These are phyloP conservation scores for Ariolimax columbianus DNA, from an alignment of 2,888 invertebrate genomes.

Conservation along the genomic window DNA sequence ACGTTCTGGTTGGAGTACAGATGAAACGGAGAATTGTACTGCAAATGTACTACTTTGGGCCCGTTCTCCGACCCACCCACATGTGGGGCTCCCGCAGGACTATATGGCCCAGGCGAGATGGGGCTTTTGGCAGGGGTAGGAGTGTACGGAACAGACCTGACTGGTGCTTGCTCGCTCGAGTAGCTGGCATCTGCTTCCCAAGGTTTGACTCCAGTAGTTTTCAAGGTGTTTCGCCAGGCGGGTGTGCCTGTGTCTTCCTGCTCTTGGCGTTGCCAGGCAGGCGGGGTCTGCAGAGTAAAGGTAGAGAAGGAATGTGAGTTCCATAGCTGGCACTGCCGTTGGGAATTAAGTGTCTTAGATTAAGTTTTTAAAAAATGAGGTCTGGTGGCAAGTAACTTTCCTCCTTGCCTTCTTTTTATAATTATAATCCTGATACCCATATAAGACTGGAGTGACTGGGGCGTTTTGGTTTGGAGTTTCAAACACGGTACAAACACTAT, in stretches of 20 bases:
- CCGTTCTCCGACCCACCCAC: slow-evolving; percentile 49
- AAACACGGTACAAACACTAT: no score
- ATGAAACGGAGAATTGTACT: slow-evolving; percentile 78
- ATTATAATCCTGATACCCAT: no score
- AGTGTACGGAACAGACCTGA: slow-evolving; percentile 55
- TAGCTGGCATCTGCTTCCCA: slow-evolving; percentile 57
- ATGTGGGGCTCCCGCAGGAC: slow-evolving; percentile 50
- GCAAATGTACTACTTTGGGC: slow-evolving; percentile 74
- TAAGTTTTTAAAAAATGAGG: no score
- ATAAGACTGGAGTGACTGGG: no score
- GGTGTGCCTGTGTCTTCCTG: slow-evolving; percentile 53
- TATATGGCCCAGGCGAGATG: slow-evolving; percentile 56
- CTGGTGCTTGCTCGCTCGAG: slow-evolving; percentile 44
- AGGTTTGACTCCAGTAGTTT: slow-evolving; percentile 60
- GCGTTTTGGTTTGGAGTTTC: no score
- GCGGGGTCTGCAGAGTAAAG: slow-evolving; percentile 49
- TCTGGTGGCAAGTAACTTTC: no score
- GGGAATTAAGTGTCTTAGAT: no score
- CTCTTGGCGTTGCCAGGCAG: slow-evolving; percentile 43
- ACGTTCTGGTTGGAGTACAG: slow-evolving; percentile 77
- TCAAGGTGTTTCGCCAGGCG: slow-evolving; percentile 64
- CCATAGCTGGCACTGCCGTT: no score
- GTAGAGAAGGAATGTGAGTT: no score
- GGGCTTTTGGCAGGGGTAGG: slow-evolving; percentile 49
- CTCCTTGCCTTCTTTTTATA: no score